Percentiles rank a stretch among this genome's conserved stretches.
Conservation (phyloP, 2,888 invertebrate genomes). For the Tineola bisselliella region DNA sequence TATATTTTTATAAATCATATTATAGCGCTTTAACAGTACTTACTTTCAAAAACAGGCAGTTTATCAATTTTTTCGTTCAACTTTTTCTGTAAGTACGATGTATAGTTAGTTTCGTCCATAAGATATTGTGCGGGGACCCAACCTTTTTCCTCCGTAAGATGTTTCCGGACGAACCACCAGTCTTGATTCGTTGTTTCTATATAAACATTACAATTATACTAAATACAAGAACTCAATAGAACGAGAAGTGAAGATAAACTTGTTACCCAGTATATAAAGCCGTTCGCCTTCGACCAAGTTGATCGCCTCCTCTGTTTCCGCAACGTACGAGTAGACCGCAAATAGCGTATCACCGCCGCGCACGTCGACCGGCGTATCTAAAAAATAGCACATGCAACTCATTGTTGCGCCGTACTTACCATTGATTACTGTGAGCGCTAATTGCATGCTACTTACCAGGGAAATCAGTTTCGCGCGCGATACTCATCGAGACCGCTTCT, state of each 20-base stretch:
- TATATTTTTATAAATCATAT: too few species aligned
- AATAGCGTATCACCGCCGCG: constrained; percentile 81
- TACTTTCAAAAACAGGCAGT: constrained; percentile 91
- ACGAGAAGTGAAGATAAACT: background rate
- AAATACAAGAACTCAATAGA: constrained; percentile 16
- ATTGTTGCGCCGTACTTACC: too few species aligned
- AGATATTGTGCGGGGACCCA: constrained; percentile 93
- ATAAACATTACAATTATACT: background rate
- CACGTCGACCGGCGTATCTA: constrained; percentile 59
- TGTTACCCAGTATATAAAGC: constrained; percentile 79
- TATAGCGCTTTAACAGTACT: constrained; percentile 36
- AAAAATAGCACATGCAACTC: constrained; percentile 17
- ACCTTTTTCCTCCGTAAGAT: constrained; percentile 89
- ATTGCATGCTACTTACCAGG: constrained; percentile 41
- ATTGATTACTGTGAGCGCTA: too few species aligned
- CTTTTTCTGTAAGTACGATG: constrained; percentile 85
- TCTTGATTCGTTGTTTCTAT: constrained; percentile 83
- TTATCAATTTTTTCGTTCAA: constrained; percentile 91
- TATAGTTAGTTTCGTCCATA: constrained; percentile 83
- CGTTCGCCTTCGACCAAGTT: constrained; percentile 91
- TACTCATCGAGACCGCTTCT: constrained; percentile 79
- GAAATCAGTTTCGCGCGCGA: constrained; percentile 74
- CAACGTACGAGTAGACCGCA: constrained; percentile 85
- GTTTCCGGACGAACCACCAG: constrained; percentile 94
- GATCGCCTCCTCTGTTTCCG: constrained; percentile 88